Base-by-base conservation (phyloP, 2,888 invertebrate species). In the Netelia inedita region DNA sequence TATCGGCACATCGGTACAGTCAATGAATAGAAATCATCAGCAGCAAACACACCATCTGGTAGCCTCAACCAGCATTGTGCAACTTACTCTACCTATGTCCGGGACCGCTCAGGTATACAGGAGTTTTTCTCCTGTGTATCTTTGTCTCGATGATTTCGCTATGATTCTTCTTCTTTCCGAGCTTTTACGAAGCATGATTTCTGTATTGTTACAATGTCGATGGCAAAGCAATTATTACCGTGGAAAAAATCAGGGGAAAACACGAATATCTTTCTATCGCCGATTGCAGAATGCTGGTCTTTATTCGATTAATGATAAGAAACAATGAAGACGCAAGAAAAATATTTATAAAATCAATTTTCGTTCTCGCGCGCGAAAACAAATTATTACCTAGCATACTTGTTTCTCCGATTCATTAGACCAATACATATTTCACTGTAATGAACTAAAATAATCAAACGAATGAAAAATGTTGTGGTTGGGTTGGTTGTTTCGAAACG, bases 1-100 rank as follows among this genome's bases (percentile, higher is more conserved):
- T 78, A 95, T 95, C 88, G 95, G 94, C 89, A 95, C 95, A 87
- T 95, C 95, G 94, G 95, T 95, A 95, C 94, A 94, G 89, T 91
- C 93, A 87, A 89, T 92, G 87, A 92, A 91, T 92, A 93, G 92
- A 92, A 94, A 94, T 87, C 94, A 94, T 90, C 92, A 92, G 88
- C 92, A 92, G 87, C 92, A 92, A 91, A 92, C 91, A 84, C 94
- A 95, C 89, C 95, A 95, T 91, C 94, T 95, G 94, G 94, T 95
- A 94, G 94, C 95, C 89, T 95, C 95, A 91, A 94, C 95, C 94
- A 97, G 97, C 95, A 97, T 98, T 95, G 97, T 98, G 94, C 98
- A 98, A 95, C 96, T 98, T 94, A 96, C 97, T 88, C 94, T 97
- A 93, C 96, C 96, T 89, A 88, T 92, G 83, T 91, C 92, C 85